Base-by-base conservation (phyloP, 1,140 invertebrate species). In the Coboldia fuscipes region DNA sequence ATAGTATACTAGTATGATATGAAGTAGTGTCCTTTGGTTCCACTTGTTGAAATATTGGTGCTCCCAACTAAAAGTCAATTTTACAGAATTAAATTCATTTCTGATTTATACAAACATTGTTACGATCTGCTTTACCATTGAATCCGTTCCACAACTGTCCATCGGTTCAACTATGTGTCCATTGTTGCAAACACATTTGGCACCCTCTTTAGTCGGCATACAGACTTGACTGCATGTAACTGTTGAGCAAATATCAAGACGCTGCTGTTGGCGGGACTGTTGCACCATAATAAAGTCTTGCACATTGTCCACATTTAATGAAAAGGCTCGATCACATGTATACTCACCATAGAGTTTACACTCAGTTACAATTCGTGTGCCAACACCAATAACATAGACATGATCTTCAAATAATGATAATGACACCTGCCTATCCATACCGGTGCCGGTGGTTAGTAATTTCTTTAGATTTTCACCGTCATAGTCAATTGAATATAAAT, bases 401-500 rank as follows among this genome's bases (percentile, higher is more conserved):
- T 61, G 47, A 42, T 74, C 64, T 45, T 74, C 71, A 44, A 65
- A 72, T 9, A 75, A 42, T n/a, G 48, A 58, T 1, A 73, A 41
- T 0, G 55, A 54, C 2, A 49, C 49, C 0, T 57, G 65, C 24
- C 53, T 53, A 29, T 54, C 52, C 1, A 63, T 40, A 3, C 61
- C 57, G 2, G 46, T 46, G 2, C 58, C 48, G 19, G 64, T 48
- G n/a, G 50, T 37, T 6, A 61, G 41, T 3, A 75, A 54, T 2
- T 62, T 39, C 34, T 56, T 54, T 10, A 68, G 51, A 26, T 63
- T 55, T 3, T 54, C 58, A 7, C 72, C 72, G 33, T 78, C 64
- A 8, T 80, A 67, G 37, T 63, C 61, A n/a, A 73, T 58, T 32
- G 61, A 57, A 45, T 73, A 63, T 14, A 86, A 64, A 7, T 58